Conservation (phyloP, 53 echinoderm and acorn worm species). For the Holothuria scabra region DNA sequence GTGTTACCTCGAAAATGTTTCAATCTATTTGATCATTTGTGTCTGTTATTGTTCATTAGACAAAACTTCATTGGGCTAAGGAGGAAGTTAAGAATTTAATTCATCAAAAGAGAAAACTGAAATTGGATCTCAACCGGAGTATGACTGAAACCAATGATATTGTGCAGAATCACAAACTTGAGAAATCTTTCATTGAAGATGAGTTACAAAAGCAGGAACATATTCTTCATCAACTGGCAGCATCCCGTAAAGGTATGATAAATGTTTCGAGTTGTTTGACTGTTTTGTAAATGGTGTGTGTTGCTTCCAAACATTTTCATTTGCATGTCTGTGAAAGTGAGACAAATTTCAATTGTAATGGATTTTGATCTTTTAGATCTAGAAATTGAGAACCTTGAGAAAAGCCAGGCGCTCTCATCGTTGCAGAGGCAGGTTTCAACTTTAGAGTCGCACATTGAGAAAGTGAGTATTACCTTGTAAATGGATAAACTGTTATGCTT, state of each 20-base stretch:
- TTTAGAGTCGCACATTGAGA: slow-evolving; percentile 73
- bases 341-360: background rate
- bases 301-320: background rate
- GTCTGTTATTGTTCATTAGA: slow-evolving; percentile 42
- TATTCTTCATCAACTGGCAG: slow-evolving; percentile 47
- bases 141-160: slow-evolving; percentile 55
- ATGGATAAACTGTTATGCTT: too few species aligned
- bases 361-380: slow-evolving; percentile 57
- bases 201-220: slow-evolving; percentile 45
- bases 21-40: background rate
- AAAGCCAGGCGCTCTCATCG: slow-evolving; percentile 59
- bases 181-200: slow-evolving; percentile 50
- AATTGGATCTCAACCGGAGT: slow-evolving; percentile 65
- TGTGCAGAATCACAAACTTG: slow-evolving; percentile 41
- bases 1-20: too few species aligned
- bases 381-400: slow-evolving; percentile 52
- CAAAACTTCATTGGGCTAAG: slow-evolving; percentile 75
- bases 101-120: slow-evolving; percentile 49
- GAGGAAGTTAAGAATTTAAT: slow-evolving; percentile 55
- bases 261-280: background rate
- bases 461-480: slow-evolving; percentile 50
- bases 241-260: slow-evolving; percentile 54
- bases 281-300: background rate
- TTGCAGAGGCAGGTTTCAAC: slow-evolving; percentile 72
- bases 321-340: background rate